Evolutionary conservation across 2,113 vertebrate genomes (phyloP), one percentile per base, ranked within the genome.

Genomic region (Odobenus rosmarus): DNA sequence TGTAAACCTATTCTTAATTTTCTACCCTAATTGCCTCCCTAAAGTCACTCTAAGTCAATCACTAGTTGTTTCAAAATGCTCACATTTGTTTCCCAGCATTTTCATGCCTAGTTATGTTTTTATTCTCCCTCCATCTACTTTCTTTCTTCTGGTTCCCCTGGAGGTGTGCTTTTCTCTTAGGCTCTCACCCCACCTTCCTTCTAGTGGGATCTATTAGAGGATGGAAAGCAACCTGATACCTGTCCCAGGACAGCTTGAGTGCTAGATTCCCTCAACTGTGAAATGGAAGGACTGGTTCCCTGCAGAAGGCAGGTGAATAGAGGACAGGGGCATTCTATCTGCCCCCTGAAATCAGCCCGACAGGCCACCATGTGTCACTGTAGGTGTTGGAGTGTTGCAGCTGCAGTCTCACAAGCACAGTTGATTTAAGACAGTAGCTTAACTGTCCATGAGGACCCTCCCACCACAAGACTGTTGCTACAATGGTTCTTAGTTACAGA

Each of bases 1-100:
- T 86, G 83, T 82, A 95, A 92, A 81, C 3, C 24, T 81, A 71
- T 81, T 71, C 36, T 91, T 89, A 89, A 92, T 77, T 46, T 67
- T 18, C 31, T 3, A 23, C 6, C 49, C n/a, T 57, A 62, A 89
- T 62, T 36, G 92, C 21, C 28, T 77, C 69, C 81, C n/a, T 24
- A 42, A 8, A 74, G n/a, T 84, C 55, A 88, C 49, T 49, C 31
- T 72, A 85, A 88, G 61, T 23, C 61, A 81, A 57, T 74, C 9
- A 55, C 53, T 72, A 46, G 7, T 62, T 57, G 8, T 91, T 85
- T 72, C 86, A 93, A 90, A 96, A 74, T 53, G 4, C 69, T 76
- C 49, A n/a, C 61, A 81, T 79, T 92, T 90, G 55, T 71, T 90
- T 72, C 21, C 51, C 15, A 36, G 33, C 4, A 88, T 86, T 89